Conservation (phyloP, 2,797 vertebrate genomes). For the Microhierax caerulescens region DNA sequence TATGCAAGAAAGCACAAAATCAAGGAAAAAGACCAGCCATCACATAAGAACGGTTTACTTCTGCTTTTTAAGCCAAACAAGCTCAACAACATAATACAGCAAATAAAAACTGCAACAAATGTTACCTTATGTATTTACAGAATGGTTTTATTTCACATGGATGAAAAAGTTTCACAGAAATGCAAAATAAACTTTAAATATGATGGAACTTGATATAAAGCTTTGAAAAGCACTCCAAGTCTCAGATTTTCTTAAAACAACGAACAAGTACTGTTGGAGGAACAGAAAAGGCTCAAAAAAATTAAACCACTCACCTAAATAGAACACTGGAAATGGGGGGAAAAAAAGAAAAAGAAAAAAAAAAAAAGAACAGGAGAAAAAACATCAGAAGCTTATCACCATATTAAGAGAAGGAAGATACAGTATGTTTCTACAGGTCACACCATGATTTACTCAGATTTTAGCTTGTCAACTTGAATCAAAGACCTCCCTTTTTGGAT, state of each 20-base stretch:
- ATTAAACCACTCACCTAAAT: conserved; percentile 79
- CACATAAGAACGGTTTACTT: conserved; percentile 41
- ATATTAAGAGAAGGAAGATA: conserved; percentile 5
- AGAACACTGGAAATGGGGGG: conserved; percentile 71
- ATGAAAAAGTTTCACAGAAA: conserved; percentile 69
- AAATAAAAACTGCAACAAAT: conserved; percentile 70
- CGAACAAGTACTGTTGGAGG: conserved; percentile 39
- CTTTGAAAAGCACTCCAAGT: conserved; percentile 60
- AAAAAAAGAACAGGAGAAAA: conserved; percentile 63
- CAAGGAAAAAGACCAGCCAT: conserved; percentile 48
- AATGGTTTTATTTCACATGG: conserved; percentile 68
- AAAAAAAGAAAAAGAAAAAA: not conserved
- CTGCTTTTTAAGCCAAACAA: conserved; percentile 71
- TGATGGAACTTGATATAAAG: conserved; percentile 53
- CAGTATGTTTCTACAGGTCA: not conserved
- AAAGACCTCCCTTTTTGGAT: not conserved
- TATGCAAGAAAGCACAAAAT: not conserved
- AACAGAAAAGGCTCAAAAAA: conserved; percentile 60
- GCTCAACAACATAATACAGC: conserved; percentile 63
- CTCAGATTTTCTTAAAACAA: conserved; percentile 62
- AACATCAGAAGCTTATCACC: conserved; percentile 68
- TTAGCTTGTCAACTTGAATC: not conserved
- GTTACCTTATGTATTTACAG: conserved; percentile 28
- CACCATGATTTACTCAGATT: not conserved
- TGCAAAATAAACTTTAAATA: conserved; percentile 58